Percentiles rank a stretch among this genome's conserved stretches.
Evolutionary conservation across 2,888 invertebrate genomes (phyloP).

Genomic region (Nomada ruficornis): DNA sequence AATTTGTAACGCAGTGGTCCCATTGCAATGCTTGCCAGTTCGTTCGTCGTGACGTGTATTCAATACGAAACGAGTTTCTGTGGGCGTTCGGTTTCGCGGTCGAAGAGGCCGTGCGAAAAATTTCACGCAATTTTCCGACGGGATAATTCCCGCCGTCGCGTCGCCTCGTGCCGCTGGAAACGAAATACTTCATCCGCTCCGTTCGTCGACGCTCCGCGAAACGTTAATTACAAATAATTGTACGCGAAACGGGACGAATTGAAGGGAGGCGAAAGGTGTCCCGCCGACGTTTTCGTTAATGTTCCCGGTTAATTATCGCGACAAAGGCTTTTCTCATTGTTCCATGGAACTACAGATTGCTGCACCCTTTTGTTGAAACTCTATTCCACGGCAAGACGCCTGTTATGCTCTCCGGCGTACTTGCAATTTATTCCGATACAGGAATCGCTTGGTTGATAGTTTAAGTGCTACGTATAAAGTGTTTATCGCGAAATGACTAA

Average conservation of each 20-base stretch:
- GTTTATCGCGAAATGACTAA: neutral
- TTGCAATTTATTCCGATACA: neutral
- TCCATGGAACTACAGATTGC: neutral
- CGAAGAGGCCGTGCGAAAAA: constrained; percentile 16
- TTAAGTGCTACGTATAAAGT: neutral
- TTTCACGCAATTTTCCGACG: constrained; percentile 34
- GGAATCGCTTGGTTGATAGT: neutral
- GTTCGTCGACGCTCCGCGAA: neutral
- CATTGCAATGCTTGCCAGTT: constrained; percentile 38
- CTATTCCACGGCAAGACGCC: neutral
- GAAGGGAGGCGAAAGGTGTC: neutral
- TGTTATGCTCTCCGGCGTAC: neutral
- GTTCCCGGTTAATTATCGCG: constrained; percentile 10
- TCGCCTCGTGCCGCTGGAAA: neutral
- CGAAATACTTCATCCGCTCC: neutral
- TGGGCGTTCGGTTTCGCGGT: neutral
- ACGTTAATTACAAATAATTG: constrained; percentile 41
- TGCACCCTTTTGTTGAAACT: neutral
- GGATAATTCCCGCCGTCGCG: constrained; percentile 36
- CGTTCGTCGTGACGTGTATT: constrained; percentile 40
- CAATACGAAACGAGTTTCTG: constrained; percentile 36
- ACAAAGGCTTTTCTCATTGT: constrained; percentile 1
- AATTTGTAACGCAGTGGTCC: constrained; percentile 29
- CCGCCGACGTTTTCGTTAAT: neutral
- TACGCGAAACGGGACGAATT: neutral